phyloP scores from a whole-genome alignment of 2,113 vertebrate species.

The Naja naja region DNA sequence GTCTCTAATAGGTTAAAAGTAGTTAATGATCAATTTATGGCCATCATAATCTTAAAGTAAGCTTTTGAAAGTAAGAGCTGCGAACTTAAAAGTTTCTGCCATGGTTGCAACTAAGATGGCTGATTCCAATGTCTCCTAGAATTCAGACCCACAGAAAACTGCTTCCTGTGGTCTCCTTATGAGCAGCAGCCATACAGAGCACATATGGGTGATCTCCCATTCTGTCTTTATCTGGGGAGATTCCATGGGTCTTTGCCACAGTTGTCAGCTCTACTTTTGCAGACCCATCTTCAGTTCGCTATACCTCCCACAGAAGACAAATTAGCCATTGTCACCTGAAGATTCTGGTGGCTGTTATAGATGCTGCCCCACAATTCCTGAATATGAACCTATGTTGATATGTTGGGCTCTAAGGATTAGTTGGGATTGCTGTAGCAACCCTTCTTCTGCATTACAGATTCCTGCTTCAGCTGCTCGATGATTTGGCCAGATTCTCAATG shows the following conservation, averaged over 20 bases:
- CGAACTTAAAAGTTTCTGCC: background rate
- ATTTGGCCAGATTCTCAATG: background rate
- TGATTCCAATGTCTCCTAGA: background rate
- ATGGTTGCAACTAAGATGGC: background rate
- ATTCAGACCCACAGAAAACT: background rate
- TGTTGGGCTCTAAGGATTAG: no score
- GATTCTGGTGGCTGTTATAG: no score
- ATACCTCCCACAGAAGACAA: background rate
- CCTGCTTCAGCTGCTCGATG: no score
- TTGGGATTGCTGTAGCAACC: no score
- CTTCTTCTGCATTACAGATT: no score
- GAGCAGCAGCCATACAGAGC: background rate
- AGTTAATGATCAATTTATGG: background rate
- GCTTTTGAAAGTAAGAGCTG: background rate
- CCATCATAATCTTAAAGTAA: background rate
- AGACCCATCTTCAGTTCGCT: background rate
- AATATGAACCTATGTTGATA: no score
- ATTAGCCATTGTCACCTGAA: no score
- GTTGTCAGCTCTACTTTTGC: no score
- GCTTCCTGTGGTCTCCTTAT: background rate
- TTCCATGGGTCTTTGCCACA: background rate
- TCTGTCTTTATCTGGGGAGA: background rate
- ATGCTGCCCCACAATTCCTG: no score
- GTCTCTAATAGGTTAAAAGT: background rate
- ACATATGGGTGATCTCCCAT: no score